Evolutionary conservation across 2,888 invertebrate species (phyloP), one percentile per base, ranked within the genome.

Genomic region (Abrostola triplasia): DNA sequence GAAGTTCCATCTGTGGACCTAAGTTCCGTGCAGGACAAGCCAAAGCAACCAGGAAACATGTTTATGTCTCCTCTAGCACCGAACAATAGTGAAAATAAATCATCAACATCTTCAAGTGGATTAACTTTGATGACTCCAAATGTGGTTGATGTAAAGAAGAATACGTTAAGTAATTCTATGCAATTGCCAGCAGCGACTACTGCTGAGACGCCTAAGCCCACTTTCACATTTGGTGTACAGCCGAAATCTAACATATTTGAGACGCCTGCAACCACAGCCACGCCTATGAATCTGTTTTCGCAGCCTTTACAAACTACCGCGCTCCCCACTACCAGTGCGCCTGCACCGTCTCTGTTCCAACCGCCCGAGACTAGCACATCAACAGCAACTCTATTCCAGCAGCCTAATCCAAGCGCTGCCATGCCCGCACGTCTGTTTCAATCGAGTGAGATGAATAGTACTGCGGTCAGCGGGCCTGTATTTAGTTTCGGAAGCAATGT

Each of bases 401-500:
- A 79, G 60, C 76, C 74, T n/a, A 79, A 77, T 37, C 37, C 76
- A 10, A 52, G 67, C 5, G 63, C 64, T 48, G 61, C 73, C 10
- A 67, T 79, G 52, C 60, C 80, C 9, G 55, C 61, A 10, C 36
- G 59, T n/a, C 40, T 82, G 42, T 84, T 85, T 59, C 77, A 70
- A 70, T 79, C 67, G 40, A 70, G 24, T 57, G 79, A 78, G 5
- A 37, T 60, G 9, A 57, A 52, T 7, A 61, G 59, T 2, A 73
- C 77, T 24, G 53, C 77, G 5, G 38, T 78, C 0, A 44, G 82
- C 11, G 69, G 83, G 1, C 77, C 89, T n/a, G 50, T 90, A 36
- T 93, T 93, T 61, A 87, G 80, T 69, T 91, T 92, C 59, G 89
- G 89, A 0, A 76, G 49, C 12, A 87, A 72, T 59, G 56, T 67